Evolutionary conservation across 2,888 invertebrate genomes (phyloP).

Genomic region (Dynastes grantii): DNA sequence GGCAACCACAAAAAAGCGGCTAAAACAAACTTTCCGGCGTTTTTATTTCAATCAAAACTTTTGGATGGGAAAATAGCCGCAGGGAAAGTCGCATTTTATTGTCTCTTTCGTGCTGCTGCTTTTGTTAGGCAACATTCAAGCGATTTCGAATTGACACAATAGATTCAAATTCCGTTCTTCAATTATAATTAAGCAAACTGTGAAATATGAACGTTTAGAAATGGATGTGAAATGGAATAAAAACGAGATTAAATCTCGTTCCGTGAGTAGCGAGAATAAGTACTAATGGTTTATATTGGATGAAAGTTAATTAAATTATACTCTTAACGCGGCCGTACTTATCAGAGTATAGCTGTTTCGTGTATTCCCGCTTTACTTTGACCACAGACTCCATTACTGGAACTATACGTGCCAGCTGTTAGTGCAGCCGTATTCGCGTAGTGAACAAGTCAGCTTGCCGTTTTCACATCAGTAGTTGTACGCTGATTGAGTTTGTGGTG

Average conservation of each 20-base stretch:
- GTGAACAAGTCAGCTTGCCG: conserved; percentile 17
- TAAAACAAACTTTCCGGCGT: conserved; percentile 36
- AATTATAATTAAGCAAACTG: neutral
- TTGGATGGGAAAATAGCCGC: conserved; percentile 23
- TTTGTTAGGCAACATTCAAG: too few species aligned
- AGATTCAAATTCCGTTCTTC: neutral
- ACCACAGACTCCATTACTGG: conserved; percentile 16
- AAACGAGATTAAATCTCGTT: too few species aligned
- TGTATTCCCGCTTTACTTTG: neutral
- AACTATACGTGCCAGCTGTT: conserved; percentile 14
- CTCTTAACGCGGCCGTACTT: neutral
- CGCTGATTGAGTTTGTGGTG: conserved; percentile 14
- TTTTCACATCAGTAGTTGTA: conserved; percentile 6
- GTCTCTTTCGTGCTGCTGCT: neutral
- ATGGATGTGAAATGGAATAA: neutral
- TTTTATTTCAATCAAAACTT: conserved; percentile 45
- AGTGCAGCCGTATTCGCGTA: neutral
- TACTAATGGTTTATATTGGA: neutral
- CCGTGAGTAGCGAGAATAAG: neutral
- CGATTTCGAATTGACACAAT: neutral
- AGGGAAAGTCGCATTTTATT: conserved; percentile 26
- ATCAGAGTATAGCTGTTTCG: neutral
- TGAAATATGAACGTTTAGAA: neutral
- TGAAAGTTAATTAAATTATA: conserved; percentile 16
- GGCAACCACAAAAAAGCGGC: conserved; percentile 17